phyloP scores from a whole-genome alignment of 35 echinoderm and acorn worm species.

The Lytechinus variegatus region DNA sequence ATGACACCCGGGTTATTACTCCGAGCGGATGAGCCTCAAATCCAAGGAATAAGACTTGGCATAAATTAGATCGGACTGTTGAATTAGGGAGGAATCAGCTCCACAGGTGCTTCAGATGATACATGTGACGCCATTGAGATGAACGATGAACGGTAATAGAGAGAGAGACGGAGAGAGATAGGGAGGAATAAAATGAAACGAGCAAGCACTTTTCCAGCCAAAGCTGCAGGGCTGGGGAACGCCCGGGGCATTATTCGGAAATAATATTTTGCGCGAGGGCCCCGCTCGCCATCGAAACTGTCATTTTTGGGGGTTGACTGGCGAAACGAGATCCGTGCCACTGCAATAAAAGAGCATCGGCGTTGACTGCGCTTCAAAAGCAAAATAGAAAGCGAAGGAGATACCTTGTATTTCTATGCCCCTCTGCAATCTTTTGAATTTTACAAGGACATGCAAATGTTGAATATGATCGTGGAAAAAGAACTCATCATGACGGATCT shows the following conservation, averaged over 20 bases:
- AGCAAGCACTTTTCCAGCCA: not conserved
- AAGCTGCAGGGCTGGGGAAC: not conserved
- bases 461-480: not conserved
- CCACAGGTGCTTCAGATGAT: conserved; percentile 23
- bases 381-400: not conserved
- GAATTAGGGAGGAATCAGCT: not conserved
- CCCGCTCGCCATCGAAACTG: conserved; percentile 30
- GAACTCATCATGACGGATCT: not conserved
- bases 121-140: not conserved
- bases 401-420: not conserved
- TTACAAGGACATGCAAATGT: conserved; percentile 18
- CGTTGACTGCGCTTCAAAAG: not conserved
- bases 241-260: conserved; percentile 43
- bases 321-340: conserved; percentile 22
- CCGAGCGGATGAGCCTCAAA: conserved; percentile 19
- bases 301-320: conserved; percentile 23
- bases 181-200: not conserved
- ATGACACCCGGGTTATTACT: conserved; percentile 45
- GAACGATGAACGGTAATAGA: not conserved
- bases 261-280: conserved; percentile 26
- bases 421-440: not conserved
- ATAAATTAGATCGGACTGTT: conserved; percentile 43
- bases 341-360: conserved; percentile 23
- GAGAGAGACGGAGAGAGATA: not conserved
- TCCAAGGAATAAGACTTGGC: conserved; percentile 25